phyloP scores from a whole-genome alignment of 2,113 vertebrate genomes.

The Furnarius figulus region DNA sequence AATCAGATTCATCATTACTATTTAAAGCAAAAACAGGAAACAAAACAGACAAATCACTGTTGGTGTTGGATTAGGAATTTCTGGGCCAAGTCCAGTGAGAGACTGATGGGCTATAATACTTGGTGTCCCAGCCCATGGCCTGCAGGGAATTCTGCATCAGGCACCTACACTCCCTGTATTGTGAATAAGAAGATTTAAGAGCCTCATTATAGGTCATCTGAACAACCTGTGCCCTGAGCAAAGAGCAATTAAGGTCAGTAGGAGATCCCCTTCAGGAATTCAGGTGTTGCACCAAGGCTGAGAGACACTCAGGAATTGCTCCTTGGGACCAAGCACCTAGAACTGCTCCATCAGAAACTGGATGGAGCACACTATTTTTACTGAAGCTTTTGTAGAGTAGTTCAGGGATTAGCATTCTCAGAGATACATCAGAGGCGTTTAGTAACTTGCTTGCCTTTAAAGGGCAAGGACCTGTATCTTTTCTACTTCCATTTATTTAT shows the following conservation, averaged over 20 bases:
- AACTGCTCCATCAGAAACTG: neutral
- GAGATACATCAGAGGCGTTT: neutral
- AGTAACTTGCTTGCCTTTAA: neutral
- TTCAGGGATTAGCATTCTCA: neutral
- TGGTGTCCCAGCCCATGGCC: neutral
- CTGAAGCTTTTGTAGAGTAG: neutral
- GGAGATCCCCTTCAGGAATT: neutral
- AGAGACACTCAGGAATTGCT: neutral
- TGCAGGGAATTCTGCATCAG: neutral
- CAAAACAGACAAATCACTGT: neutral
- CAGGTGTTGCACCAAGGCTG: neutral
- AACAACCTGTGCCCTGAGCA: conserved; percentile 10
- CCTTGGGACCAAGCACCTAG: neutral
- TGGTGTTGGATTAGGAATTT: neutral
- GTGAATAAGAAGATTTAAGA: neutral
- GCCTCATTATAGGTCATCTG: neutral
- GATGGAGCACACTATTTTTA: neutral
- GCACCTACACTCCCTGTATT: neutral
- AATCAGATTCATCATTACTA: conserved; percentile 1
- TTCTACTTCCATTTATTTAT: neutral
- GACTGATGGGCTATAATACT: neutral
- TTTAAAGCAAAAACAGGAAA: conserved; percentile 37
- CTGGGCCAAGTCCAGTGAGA: neutral
- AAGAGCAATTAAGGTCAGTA: neutral
- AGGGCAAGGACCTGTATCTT: neutral